A percentile compares a stretch with the other conserved stretches of the same genome.
These are phyloP conservation scores for Cordilura impudica DNA, from an alignment of 2,888 invertebrate genomes.

Conservation along the genomic window DNA sequence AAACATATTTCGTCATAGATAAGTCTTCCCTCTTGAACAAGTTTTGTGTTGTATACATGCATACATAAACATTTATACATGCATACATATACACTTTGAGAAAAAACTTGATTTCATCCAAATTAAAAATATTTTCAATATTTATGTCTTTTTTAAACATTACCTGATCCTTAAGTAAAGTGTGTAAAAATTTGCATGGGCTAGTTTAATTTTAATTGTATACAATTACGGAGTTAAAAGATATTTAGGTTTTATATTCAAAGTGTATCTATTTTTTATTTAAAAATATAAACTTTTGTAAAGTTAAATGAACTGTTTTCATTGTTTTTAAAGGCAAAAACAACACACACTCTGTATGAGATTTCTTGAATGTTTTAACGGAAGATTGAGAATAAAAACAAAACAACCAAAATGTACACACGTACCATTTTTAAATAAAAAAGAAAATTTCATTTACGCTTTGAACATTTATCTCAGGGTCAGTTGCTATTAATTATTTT, in stretches of 20 bases:
- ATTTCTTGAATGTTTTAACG: background rate
- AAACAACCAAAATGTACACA: background rate
- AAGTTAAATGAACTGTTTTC: slow-evolving; percentile 43
- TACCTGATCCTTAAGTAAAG: too few species aligned
- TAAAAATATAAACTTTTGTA: slow-evolving; percentile 29
- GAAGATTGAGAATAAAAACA: background rate
- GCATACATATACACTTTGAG: background rate
- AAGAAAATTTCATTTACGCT: slow-evolving; percentile 10
- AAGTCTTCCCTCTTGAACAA: background rate
- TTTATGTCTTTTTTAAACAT: too few species aligned
- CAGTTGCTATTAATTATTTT: slow-evolving; percentile 13
- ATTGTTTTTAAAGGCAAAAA: background rate
- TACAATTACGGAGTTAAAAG: background rate
- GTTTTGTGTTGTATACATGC: background rate
- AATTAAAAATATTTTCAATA: too few species aligned
- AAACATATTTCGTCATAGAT: background rate
- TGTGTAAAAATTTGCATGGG: too few species aligned
- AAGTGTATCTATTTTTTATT: slow-evolving; percentile 2
- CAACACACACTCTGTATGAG: slow-evolving; percentile 1
- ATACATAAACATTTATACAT: too few species aligned
- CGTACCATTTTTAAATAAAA: background rate
- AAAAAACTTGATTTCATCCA: too few species aligned
- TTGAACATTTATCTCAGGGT: slow-evolving; percentile 28
- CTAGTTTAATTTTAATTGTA: too few species aligned
- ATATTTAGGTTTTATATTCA: background rate